phyloP scores from a whole-genome alignment of 2,797 vertebrate species.

The Linurgus olivaceus region DNA sequence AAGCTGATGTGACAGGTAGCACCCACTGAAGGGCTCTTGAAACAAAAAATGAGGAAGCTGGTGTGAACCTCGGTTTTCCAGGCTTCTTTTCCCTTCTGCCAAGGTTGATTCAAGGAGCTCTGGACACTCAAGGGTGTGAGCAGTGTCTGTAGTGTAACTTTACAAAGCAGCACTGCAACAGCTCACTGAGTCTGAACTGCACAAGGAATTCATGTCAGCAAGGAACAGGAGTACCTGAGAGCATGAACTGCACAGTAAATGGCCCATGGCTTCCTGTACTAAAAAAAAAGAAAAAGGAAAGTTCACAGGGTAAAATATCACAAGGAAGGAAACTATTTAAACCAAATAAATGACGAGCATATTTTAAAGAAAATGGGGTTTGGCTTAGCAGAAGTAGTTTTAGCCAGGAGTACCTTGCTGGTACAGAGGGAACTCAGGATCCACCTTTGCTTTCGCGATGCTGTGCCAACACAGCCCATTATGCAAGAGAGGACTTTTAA shows the following conservation, averaged over 20 bases:
- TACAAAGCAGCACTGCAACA: background rate
- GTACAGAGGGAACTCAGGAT: background rate
- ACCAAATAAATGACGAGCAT: background rate
- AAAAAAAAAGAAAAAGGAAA: background rate
- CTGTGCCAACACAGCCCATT: background rate
- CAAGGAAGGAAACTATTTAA: background rate
- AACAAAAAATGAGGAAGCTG: background rate
- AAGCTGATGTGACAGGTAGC: background rate
- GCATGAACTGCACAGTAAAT: background rate
- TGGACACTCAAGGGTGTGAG: rapidly evolving
- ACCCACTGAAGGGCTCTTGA: background rate
- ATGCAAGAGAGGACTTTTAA: background rate
- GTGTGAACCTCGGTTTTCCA: background rate
- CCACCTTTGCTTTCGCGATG: background rate
- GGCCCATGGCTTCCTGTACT: background rate
- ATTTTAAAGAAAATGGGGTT: background rate
- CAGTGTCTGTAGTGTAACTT: background rate
- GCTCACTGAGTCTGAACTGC: background rate
- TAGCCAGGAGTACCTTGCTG: background rate
- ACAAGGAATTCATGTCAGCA: background rate
- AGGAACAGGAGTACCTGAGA: background rate
- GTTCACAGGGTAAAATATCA: background rate
- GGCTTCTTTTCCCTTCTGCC: background rate
- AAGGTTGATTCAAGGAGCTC: background rate
- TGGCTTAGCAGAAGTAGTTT: background rate